Evolutionary conservation across 2,113 vertebrate genomes (phyloP).

Genomic region (Alaudala cheleensis): DNA sequence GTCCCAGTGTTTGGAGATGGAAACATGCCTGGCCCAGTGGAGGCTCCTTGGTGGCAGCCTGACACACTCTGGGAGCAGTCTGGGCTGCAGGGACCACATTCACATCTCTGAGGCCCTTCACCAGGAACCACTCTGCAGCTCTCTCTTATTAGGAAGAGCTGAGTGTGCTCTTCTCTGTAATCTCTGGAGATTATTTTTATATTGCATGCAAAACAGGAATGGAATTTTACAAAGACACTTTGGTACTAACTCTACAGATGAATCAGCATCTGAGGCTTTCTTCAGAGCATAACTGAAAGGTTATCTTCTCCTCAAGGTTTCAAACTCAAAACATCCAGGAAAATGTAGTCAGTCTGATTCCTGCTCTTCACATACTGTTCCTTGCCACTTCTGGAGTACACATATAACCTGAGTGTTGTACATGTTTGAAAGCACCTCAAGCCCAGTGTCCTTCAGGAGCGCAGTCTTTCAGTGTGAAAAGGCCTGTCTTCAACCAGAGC

Average conservation of each 20-base stretch:
- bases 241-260: background rate
- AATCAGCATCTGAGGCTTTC: background rate
- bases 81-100: background rate
- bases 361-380: background rate
- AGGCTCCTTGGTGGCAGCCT: background rate
- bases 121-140: background rate
- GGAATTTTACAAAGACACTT: background rate
- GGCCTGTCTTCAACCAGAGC: background rate
- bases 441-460: background rate
- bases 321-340: background rate
- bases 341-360: background rate
- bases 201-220: background rate
- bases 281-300: background rate
- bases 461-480: background rate
- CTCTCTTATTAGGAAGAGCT: background rate
- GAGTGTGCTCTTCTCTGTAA: background rate
- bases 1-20: background rate
- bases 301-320: background rate
- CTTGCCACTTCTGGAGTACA: background rate
- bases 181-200: background rate
- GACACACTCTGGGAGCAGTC: background rate
- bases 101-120: background rate
- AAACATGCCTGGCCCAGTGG: background rate
- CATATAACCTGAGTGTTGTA: background rate
- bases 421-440: background rate